phyloP scores from a whole-genome alignment of 2,797 vertebrate genomes.

The Crax fasciolata region DNA sequence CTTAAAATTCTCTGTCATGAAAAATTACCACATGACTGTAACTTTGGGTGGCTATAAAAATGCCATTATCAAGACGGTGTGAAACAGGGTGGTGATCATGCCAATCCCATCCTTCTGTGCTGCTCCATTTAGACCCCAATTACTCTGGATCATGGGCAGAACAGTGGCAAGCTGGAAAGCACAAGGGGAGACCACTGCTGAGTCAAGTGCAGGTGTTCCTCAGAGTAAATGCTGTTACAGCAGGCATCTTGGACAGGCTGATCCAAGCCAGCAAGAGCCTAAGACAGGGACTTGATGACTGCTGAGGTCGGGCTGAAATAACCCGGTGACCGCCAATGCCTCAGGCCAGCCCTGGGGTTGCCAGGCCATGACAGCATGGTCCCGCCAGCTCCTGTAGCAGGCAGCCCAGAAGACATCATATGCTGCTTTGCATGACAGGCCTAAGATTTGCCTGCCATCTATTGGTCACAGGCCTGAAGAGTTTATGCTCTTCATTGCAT shows the following conservation, averaged over 20 bases:
- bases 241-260: too few relatives aligned
- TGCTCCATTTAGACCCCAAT: neutral
- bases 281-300: fast-evolving
- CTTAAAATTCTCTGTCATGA: neutral
- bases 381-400: neutral
- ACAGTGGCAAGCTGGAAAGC: neutral
- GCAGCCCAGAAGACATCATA: neutral
- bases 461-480: constrained; percentile 68
- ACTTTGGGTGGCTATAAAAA: neutral
- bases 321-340: neutral
- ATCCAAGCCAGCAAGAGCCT: neutral
- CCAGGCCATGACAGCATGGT: neutral
- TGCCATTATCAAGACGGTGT: neutral
- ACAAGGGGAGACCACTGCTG: fast-evolving
- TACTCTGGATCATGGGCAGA: neutral
- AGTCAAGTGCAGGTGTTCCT: fast-evolving
- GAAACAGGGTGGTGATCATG: neutral
- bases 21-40: neutral
- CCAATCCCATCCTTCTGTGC: neutral
- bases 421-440: neutral
- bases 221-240: fast-evolving
- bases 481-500: neutral
- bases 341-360: neutral
- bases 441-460: constrained; percentile 81
- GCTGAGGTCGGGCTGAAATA: neutral